These are phyloP conservation scores for Nannobrachium achirus DNA, from an alignment of 2,113 vertebrate species.

Conservation along the genomic window DNA sequence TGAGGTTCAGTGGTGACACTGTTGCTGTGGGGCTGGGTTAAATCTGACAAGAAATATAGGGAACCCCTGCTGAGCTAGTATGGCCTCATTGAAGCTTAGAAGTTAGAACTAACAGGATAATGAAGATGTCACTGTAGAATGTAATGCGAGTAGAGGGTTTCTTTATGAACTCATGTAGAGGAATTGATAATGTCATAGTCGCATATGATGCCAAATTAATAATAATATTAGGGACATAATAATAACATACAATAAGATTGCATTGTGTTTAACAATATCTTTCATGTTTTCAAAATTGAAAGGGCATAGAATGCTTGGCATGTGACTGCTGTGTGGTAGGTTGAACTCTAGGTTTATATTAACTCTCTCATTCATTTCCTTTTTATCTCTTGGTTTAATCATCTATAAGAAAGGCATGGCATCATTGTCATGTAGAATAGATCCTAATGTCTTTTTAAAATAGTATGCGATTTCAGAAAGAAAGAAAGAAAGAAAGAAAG, in stretches of 20 bases:
- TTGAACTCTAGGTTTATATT: slow-evolving; percentile 48
- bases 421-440: no score
- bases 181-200: slow-evolving; percentile 5
- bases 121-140: slow-evolving; percentile 32
- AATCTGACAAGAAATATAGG: slow-evolving; percentile 30
- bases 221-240: no score
- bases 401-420: not conserved
- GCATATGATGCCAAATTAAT: slow-evolving; percentile 35
- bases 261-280: slow-evolving; percentile 11
- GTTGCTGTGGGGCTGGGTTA: slow-evolving; percentile 21
- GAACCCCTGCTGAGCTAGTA: slow-evolving; percentile 39
- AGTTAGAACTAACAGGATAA: slow-evolving; percentile 16
- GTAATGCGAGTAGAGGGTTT: not conserved
- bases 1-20: slow-evolving; percentile 47
- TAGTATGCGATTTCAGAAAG: no score
- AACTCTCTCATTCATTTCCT: slow-evolving; percentile 62
- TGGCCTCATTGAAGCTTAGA: slow-evolving; percentile 32
- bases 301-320: slow-evolving; percentile 20
- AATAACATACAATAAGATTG: not conserved
- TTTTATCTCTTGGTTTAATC: slow-evolving; percentile 8
- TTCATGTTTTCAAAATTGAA: slow-evolving; percentile 16
- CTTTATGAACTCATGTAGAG: no score
- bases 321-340: slow-evolving; percentile 47
- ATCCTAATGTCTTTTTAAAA: no score
- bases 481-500: no score